phyloP scores from a whole-genome alignment of 2,113 vertebrate genomes.

The Eurypyga helias region DNA sequence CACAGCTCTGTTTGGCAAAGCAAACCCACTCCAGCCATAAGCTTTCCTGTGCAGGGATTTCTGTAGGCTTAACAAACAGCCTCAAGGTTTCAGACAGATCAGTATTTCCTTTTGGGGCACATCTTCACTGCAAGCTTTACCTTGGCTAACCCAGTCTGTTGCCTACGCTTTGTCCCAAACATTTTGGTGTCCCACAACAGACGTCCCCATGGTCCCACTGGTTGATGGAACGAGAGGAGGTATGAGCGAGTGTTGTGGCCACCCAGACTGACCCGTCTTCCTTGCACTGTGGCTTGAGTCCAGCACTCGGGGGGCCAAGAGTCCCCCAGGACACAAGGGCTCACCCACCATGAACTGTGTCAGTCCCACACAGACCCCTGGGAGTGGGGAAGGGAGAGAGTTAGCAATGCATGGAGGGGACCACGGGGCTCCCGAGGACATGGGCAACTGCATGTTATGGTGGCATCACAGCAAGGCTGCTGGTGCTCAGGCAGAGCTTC shows the following conservation, averaged over 20 bases:
- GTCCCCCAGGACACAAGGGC: neutral
- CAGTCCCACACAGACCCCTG: neutral
- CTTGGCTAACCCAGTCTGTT: neutral
- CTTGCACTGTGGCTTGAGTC: neutral
- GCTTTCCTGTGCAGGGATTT: neutral
- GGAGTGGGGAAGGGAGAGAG: rapidly evolving
- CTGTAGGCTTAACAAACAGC: neutral
- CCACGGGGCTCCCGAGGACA: neutral
- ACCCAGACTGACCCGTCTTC: neutral
- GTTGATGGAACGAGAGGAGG: neutral
- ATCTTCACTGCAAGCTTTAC: neutral
- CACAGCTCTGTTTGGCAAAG: neutral
- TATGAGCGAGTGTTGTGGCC: rapidly evolving
- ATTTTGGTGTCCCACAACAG: neutral
- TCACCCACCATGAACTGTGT: neutral
- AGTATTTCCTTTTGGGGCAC: neutral
- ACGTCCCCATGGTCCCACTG: rapidly evolving
- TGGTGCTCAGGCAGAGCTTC: neutral
- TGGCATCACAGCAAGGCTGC: neutral
- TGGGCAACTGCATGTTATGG: neutral
- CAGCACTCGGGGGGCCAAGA: rapidly evolving
- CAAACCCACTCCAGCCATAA: neutral
- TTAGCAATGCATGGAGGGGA: neutral
- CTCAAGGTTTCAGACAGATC: neutral
- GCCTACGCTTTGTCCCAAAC: neutral